Evolutionary conservation across 2,113 vertebrate species (phyloP).

Genomic region (Gymnorhina tibicen): DNA sequence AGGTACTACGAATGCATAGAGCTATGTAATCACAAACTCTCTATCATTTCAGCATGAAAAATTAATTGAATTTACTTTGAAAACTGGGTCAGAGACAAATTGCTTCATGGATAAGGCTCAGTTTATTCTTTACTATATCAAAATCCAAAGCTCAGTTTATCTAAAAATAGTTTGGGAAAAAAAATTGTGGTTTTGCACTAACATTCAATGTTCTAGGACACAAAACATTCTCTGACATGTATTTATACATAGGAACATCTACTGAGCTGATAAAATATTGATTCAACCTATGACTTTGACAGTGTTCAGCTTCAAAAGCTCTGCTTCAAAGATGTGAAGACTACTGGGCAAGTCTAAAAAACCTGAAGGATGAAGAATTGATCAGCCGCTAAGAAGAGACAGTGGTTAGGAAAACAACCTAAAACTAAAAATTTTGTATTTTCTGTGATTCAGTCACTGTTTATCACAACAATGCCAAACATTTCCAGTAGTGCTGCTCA

Average conservation of each 20-base stretch:
- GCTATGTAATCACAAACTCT: background rate
- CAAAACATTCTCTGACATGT: background rate
- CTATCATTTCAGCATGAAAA: conserved; percentile 39
- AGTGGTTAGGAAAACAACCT: background rate
- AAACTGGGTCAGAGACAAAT: conserved; percentile 23
- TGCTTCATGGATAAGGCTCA: background rate
- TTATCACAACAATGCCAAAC: background rate
- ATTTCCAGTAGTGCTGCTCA: background rate
- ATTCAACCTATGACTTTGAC: background rate
- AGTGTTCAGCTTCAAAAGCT: background rate
- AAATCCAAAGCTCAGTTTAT: background rate
- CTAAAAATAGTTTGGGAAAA: background rate
- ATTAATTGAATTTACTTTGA: conserved; percentile 38
- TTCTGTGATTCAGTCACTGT: background rate
- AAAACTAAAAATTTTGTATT: background rate
- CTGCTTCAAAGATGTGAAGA: background rate
- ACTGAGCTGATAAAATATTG: background rate
- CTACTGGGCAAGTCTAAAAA: background rate
- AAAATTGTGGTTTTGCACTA: background rate
- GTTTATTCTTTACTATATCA: background rate
- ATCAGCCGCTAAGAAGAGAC: background rate
- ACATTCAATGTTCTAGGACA: background rate
- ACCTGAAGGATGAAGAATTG: background rate
- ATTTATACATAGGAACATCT: background rate
- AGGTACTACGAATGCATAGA: background rate